A percentile compares a stretch with the other conserved stretches of the same genome.
Evolutionary conservation across 2,888 invertebrate species (phyloP).

Genomic region (Euzetes globulus): DNA sequence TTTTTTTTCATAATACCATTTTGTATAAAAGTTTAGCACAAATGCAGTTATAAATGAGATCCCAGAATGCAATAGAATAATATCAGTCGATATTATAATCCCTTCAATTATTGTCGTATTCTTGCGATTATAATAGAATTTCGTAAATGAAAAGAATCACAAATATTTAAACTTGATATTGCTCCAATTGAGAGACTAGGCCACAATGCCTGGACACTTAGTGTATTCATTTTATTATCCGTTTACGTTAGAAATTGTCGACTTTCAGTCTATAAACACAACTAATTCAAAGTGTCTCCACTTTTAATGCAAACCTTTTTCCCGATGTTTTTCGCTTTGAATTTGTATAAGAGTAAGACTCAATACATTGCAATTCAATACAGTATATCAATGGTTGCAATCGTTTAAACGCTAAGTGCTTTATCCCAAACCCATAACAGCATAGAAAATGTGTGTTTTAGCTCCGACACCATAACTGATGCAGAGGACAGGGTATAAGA

Average conservation of each 20-base stretch:
- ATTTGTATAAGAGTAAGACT: neutral
- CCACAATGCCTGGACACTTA: too few relatives aligned
- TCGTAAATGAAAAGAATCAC: neutral
- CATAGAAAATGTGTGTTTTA: slow-evolving; percentile 5
- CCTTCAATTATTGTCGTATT: slow-evolving; percentile 14
- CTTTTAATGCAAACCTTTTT: slow-evolving; percentile 9
- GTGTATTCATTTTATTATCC: too few relatives aligned
- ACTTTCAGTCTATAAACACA: slow-evolving; percentile 16
- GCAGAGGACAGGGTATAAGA: neutral
- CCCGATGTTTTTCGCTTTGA: slow-evolving; percentile 7
- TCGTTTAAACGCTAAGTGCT: slow-evolving; percentile 3
- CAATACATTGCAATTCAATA: slow-evolving; percentile 22
- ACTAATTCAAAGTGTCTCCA: neutral
- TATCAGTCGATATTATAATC: neutral
- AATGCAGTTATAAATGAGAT: slow-evolving; percentile 2
- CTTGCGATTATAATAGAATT: neutral
- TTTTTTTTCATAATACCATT: slow-evolving; percentile 20
- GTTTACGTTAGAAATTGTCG: neutral
- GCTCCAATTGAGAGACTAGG: too few relatives aligned
- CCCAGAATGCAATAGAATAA: neutral
- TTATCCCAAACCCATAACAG: slow-evolving; percentile 19
- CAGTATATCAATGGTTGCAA: slow-evolving; percentile 28
- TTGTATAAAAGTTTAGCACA: slow-evolving; percentile 8
- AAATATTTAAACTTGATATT: neutral
- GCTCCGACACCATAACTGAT: neutral